phyloP scores from a whole-genome alignment of 2,113 vertebrate genomes.

The Tiliqua scincoides region DNA sequence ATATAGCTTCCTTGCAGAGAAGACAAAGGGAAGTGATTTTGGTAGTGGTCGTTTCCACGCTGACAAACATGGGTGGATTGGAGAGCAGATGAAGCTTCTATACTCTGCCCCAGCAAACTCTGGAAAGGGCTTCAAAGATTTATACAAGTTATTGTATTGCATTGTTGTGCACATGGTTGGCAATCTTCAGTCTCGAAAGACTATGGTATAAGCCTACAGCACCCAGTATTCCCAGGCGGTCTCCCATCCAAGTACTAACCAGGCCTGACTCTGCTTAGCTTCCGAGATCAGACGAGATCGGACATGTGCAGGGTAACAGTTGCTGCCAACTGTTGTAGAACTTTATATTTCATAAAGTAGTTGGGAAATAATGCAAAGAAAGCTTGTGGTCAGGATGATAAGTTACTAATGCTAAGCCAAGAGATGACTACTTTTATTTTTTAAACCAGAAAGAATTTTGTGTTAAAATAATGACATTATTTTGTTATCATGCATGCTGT shows the following conservation, averaged over 20 bases:
- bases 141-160: not conserved
- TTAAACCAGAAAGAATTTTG: not conserved
- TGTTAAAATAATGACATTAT: slow-evolving; percentile 18
- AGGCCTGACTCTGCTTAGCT: no score
- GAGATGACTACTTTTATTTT: not conserved
- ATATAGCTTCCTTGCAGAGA: not conserved
- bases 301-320: no score
- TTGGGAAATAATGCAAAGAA: not conserved
- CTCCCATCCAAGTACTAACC: no score
- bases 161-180: no score
- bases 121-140: not conserved
- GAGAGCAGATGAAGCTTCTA: not conserved
- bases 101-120: not conserved
- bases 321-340: no score
- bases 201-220: no score
- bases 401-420: not conserved
- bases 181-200: no score
- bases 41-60: not conserved
- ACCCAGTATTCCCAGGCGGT: no score
- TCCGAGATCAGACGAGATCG: no score
- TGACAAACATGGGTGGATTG: not conserved
- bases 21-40: not conserved
- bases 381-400: not conserved
- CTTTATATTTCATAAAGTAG: not conserved
- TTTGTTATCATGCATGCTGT: not conserved